Evolutionary conservation across 2,113 vertebrate species (phyloP).

Genomic region (Ginglymostoma cirratum): DNA sequence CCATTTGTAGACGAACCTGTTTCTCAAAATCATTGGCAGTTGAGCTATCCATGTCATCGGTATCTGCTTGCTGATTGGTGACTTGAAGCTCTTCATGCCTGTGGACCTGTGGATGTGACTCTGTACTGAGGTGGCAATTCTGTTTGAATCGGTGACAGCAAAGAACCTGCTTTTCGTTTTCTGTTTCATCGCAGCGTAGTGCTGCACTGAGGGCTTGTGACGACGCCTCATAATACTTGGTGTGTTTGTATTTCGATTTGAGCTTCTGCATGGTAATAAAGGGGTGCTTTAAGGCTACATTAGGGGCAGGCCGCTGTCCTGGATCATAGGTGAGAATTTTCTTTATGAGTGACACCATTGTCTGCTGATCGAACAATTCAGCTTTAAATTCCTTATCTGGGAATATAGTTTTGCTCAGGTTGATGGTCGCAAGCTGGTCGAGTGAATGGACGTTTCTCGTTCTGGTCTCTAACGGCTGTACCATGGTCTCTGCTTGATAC

Average conservation of each 20-base stretch:
- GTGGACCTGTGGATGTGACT: not conserved
- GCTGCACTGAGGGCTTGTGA: slow-evolving; percentile 42
- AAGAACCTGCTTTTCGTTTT: not conserved
- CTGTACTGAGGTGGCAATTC: not conserved
- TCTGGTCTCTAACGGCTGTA: slow-evolving; percentile 43
- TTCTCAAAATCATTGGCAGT: slow-evolving; percentile 44
- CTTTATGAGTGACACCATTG: slow-evolving; percentile 64
- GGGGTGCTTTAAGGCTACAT: slow-evolving; percentile 53
- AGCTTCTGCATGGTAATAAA: slow-evolving; percentile 57
- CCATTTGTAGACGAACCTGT: not conserved
- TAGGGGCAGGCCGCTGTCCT: slow-evolving; percentile 49
- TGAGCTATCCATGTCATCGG: slow-evolving; percentile 46
- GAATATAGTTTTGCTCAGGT: slow-evolving; percentile 26
- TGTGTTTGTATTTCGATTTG: slow-evolving; percentile 44
- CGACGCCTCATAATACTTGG: slow-evolving; percentile 52
- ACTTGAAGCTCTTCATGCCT: not conserved
- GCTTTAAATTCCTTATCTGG: slow-evolving; percentile 45
- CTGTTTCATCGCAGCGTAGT: slow-evolving; percentile 42
- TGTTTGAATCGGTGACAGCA: not conserved
- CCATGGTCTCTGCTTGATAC: slow-evolving; percentile 44
- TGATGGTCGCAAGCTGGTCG: slow-evolving; percentile 53
- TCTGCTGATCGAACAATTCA: slow-evolving; percentile 46
- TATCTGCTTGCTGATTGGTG: slow-evolving; percentile 38
- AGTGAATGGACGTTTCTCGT: slow-evolving; percentile 55
- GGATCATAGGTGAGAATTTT: slow-evolving; percentile 61